Percentiles rank a stretch among this genome's conserved stretches.
Evolutionary conservation across 2,797 vertebrate species (phyloP).

Genomic region (Spinus pinus): DNA sequence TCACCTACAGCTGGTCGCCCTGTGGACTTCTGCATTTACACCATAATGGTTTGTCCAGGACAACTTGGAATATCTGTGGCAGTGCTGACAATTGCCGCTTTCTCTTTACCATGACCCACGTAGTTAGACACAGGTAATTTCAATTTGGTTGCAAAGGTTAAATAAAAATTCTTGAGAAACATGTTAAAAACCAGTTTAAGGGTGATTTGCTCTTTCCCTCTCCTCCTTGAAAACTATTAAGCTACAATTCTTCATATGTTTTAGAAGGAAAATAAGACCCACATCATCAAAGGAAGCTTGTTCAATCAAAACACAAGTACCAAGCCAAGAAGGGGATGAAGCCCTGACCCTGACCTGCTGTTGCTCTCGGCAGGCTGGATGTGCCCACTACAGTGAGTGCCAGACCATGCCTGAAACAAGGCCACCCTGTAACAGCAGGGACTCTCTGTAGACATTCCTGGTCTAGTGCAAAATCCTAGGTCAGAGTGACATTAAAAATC

Average conservation of each 20-base stretch:
- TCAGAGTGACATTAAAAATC: neutral
- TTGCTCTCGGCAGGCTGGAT: neutral
- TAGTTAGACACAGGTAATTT: neutral
- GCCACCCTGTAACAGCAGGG: neutral
- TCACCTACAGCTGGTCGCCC: neutral
- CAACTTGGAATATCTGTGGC: neutral
- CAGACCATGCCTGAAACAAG: accelerated
- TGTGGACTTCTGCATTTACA: neutral
- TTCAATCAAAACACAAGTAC: neutral
- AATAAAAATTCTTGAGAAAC: neutral
- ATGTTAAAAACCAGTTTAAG: neutral
- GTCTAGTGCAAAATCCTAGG: too few relatives aligned
- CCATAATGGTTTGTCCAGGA: neutral
- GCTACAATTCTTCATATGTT: neutral
- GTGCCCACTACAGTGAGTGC: neutral
- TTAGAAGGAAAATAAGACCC: neutral
- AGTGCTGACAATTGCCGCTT: neutral
- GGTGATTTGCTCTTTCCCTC: neutral
- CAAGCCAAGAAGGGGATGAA: neutral
- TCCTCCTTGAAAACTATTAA: neutral
- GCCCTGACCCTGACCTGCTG: neutral
- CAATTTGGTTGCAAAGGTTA: neutral
- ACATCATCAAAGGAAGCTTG: neutral
- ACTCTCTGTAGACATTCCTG: neutral
- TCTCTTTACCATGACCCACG: neutral